Evolutionary conservation across 2,797 vertebrate genomes (phyloP), one percentile per base, ranked within the genome.

Genomic region (Malacoctenus gilli): DNA sequence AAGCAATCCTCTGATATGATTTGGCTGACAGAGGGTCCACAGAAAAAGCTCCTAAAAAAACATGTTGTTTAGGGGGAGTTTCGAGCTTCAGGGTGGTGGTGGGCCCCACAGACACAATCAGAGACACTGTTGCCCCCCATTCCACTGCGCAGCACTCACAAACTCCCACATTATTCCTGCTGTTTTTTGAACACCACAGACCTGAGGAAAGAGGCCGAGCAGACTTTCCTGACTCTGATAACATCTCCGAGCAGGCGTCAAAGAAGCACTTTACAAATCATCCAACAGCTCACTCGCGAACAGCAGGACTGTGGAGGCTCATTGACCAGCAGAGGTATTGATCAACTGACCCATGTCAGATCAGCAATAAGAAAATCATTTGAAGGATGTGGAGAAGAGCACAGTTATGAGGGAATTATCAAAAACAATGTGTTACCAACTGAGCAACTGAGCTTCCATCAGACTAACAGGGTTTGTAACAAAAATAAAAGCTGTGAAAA

Each of bases 91-190:
- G 61, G 62, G 68, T 22, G 3, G 52, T 36, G 46, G 40, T 63
- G 47, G 80, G 84, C 80, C 80, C 59, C 6, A 31, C 19, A 69
- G 70, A 77, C 65, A 83, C 87, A 87, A 82, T 87, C 86, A 52
- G 46, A 43, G 74, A 83, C 75, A 82, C 79, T 91, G 87, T 91
- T 91, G n/a, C n/a, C 83, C 46, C 19, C 53, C 42, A 42, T 59
- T 81, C 50, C 20, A 22, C 72, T 68, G 22, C 52, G 38, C 48
- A 14, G 48, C 31, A n/a, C 61, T 60, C 72, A 85, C 86, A 88
- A 82, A 79, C 80, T 71, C 74, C 68, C 72, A 70, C 82, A n/a
- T 89, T 86, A 83, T 82, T 28, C n/a, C n/a, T n/a, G n/a, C n/a
- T n/a, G n/a, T n/a, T n/a, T n/a, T n/a, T n/a, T n/a, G n/a, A n/a